Percentiles rank a stretch among this genome's conserved stretches.
Evolutionary conservation across 2,888 invertebrate genomes (phyloP).

Genomic region (Romanomermis culicivorax): DNA sequence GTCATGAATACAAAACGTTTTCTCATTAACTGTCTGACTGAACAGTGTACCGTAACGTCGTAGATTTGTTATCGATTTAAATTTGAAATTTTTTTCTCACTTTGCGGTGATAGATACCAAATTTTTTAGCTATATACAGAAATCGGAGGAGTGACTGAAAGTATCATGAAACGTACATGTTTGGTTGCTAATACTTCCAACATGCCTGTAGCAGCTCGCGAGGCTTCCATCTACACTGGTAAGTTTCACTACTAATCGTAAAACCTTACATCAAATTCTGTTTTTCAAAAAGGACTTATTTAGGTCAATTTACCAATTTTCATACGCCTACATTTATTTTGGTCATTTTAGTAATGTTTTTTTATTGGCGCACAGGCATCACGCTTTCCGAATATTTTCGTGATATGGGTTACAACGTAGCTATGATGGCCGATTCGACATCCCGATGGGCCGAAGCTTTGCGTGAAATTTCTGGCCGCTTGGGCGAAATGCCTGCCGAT

Average conservation of each 20-base stretch:
- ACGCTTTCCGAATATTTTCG: conserved; percentile 97
- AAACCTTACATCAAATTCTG: neutral
- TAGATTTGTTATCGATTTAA: too few species aligned
- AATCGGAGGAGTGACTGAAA: conserved; percentile 74
- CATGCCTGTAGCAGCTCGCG: conserved; percentile 99
- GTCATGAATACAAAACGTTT: too few species aligned
- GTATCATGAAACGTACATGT: conserved; percentile 98
- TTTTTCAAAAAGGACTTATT: neutral
- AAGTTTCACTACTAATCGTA: neutral
- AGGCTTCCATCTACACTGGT: conserved; percentile 95
- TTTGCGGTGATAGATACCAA: conserved; percentile 1
- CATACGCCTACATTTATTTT: neutral
- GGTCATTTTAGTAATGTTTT: neutral
- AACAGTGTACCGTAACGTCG: too few species aligned
- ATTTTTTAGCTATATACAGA: conserved; percentile 55
- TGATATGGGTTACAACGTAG: conserved; percentile 95
- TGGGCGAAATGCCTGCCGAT: conserved; percentile 99
- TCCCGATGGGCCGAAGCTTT: conserved; percentile 99
- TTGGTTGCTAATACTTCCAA: conserved; percentile 98
- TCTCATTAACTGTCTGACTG: too few species aligned
- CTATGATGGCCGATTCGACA: conserved; percentile 99
- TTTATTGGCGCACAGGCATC: conserved; percentile 44
- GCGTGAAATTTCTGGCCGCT: conserved; percentile 93
- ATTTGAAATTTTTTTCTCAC: too few species aligned
- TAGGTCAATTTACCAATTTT: neutral